Conservation (phyloP, 2,888 invertebrate species). For the Sepioteuthis lessoniana region DNA sequence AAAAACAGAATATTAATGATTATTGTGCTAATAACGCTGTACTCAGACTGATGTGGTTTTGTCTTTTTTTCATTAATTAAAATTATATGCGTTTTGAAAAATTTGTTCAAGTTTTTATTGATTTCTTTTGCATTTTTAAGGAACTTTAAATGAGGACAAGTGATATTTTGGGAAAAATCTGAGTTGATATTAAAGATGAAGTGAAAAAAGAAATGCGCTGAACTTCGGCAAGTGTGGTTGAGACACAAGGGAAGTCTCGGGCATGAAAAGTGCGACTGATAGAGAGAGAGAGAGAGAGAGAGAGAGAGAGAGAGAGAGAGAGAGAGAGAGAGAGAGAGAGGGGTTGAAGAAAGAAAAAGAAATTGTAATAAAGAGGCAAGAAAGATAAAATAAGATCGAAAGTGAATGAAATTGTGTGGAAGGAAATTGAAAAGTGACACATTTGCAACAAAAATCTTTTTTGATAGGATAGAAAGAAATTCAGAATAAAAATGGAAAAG, state of each 20-base stretch:
- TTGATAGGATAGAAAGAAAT: too few relatives aligned
- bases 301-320: neutral
- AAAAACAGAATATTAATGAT: neutral
- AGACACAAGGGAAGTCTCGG: neutral
- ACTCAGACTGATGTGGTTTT: neutral
- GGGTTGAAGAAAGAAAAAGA: neutral
- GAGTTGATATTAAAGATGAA: neutral
- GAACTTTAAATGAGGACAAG: neutral
- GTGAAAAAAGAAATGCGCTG: neutral
- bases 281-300: too few relatives aligned
- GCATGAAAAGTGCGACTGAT: neutral
- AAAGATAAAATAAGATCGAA: too few relatives aligned
- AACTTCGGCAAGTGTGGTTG: neutral
- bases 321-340: neutral
- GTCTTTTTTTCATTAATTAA: constrained; percentile 25
- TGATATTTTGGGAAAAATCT: neutral
- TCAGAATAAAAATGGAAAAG: too few relatives aligned
- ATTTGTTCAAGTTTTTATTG: neutral
- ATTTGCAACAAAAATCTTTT: too few relatives aligned
- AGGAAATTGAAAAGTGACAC: too few relatives aligned
- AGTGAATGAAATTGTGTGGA: too few relatives aligned
- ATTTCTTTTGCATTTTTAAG: neutral
- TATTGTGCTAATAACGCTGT: constrained; percentile 4
- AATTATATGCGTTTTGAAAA: neutral
- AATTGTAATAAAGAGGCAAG: neutral